Percentiles rank a stretch among this genome's conserved stretches.
These are phyloP conservation scores for Nebria ingens DNA, from an alignment of 1,140 invertebrate species.

Conservation along the genomic window DNA sequence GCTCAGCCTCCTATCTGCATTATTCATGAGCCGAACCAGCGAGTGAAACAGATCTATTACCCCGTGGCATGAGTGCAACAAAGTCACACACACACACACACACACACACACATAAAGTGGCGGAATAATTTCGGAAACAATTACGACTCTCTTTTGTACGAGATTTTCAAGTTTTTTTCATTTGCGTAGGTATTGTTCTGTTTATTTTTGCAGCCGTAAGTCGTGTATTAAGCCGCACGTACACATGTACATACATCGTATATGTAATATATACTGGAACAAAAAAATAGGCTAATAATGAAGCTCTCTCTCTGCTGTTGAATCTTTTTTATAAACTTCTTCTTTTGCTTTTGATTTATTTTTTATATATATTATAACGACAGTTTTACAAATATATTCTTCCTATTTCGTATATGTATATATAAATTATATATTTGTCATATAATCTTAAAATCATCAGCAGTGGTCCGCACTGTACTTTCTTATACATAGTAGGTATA, in stretches of 20 bases:
- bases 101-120: background rate
- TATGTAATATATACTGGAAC: background rate
- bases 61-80: background rate
- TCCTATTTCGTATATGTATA: too few relatives aligned
- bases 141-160: background rate
- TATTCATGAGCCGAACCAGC: constrained; percentile 4
- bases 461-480: too few relatives aligned
- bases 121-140: constrained; percentile 6
- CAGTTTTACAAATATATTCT: too few relatives aligned
- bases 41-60: background rate
- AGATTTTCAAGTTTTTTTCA: background rate
- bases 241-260: background rate
- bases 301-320: background rate
- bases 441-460: too few relatives aligned
- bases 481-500: too few relatives aligned
- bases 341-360: background rate
- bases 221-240: background rate
- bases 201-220: background rate
- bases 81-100: background rate
- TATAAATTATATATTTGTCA: background rate
- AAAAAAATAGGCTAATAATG: constrained; percentile 1
- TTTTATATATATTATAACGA: too few relatives aligned
- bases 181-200: background rate
- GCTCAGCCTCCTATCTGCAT: background rate
- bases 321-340: background rate